Base-by-base conservation (phyloP, 2,113 vertebrate species). In the Lampris megalopsis region DNA sequence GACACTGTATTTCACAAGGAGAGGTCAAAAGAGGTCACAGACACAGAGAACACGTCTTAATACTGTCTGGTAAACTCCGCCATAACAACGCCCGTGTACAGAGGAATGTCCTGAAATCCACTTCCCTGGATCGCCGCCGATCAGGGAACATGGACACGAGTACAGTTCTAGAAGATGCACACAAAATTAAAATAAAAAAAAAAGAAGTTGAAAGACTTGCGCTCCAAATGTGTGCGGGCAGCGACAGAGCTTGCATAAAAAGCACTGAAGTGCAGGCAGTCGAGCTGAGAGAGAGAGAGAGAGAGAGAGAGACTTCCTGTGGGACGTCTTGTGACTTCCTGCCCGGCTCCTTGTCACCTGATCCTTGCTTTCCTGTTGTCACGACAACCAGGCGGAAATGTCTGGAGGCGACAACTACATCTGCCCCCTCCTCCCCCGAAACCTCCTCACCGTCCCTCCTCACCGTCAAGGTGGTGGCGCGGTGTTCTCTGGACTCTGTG, bases 31-130 rank as follows among this genome's bases (percentile, higher is more conserved):
- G 43, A 95, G 92, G 94, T 95, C 96, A 96, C 96, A 96, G 94
- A 97, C 92, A 96, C 92, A 87, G 93, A 95, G 92, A 86, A 88
- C 76, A 90, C 90, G 92, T 95, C 94, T 94, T 98, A 99, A 99
- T 97, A 98, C 97, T 98, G 96, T 96, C 95, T 96, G 96, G 79
- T 90, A 96, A 95, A 96, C 94, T 95, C 95, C 91, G 94, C 94
- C 92, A 92, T 94, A 95, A 94, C 93, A 94, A 94, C 91, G 95
- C 93, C 72, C 57, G 52, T 67, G 13, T 48, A 41, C 53, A 54
- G 64, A 67, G 91, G 93, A 92, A 94, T 92, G 94, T 94, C 94
- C 95, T 94, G 94, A 94, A 95, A 82, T 92, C 87, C 76, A 95
- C 95, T 38, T 53, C 37, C 38, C 73, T 54, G 56, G 47, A 41